phyloP scores from a whole-genome alignment of 2,888 invertebrate genomes.

The Agonopterix arenella region DNA sequence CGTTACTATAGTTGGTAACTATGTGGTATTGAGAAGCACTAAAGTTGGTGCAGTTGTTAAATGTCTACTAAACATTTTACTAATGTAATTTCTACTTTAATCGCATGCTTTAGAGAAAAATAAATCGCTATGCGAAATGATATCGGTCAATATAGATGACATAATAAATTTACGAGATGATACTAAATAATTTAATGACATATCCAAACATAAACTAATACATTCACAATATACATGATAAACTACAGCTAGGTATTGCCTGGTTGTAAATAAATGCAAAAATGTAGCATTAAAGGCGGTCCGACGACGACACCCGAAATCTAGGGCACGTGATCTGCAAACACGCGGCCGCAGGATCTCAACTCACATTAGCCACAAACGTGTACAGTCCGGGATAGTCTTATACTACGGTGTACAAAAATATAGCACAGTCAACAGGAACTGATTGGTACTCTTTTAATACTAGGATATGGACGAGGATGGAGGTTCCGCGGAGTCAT shows the following conservation, averaged over 20 bases:
- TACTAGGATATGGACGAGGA: conserved; percentile 38
- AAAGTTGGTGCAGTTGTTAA: too few relatives aligned
- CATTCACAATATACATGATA: conserved; percentile 13
- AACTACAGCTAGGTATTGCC: conserved; percentile 45
- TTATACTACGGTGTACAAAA: conserved; percentile 35
- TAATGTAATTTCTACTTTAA: too few relatives aligned
- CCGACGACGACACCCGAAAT: conserved; percentile 59
- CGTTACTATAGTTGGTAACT: conserved; percentile 24
- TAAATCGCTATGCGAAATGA: conserved; percentile 28
- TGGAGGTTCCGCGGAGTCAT: conserved; percentile 53
- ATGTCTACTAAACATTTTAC: too few relatives aligned
- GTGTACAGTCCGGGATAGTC: conserved; percentile 53
- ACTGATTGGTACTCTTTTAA: conserved; percentile 30
- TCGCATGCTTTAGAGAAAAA: too few relatives aligned
- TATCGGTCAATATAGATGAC: conserved; percentile 43
- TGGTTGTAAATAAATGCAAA: conserved; percentile 46
- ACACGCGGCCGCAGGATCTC: conserved; percentile 36
- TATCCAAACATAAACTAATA: conserved; percentile 15
- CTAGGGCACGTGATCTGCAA: conserved; percentile 64
- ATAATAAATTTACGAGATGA: conserved; percentile 33
- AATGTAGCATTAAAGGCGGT: conserved; percentile 52
- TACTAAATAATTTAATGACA: conserved; percentile 24
- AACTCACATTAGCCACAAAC: conserved; percentile 71
- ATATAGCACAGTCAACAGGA: conserved; percentile 55
- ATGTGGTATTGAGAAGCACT: conserved; percentile 19